A percentile compares a stretch with the other conserved stretches of the same genome.
Evolutionary conservation across 2,797 vertebrate genomes (phyloP).

Genomic region (Leuciscus waleckii): DNA sequence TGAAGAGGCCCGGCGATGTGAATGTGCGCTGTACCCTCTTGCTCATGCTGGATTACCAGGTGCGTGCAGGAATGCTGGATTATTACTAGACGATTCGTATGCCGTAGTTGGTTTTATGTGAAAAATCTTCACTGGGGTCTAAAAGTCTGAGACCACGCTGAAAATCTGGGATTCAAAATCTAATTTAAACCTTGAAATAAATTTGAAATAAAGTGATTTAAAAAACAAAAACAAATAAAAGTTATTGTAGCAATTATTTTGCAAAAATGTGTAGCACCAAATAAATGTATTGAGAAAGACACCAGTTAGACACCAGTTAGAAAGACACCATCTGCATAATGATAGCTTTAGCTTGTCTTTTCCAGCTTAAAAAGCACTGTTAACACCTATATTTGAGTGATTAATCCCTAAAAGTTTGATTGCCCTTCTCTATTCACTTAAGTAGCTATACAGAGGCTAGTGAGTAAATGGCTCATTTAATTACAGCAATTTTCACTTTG

Average conservation of each 20-base stretch:
- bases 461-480: slow-evolving; percentile 15
- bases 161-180: neutral
- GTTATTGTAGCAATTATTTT: neutral
- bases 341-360: neutral
- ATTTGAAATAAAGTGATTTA: neutral
- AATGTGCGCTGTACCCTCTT: slow-evolving; percentile 95
- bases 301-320: neutral
- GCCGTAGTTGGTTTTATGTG: neutral
- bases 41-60: slow-evolving; percentile 99
- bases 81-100: neutral
- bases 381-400: neutral
- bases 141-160: neutral
- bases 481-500: neutral
- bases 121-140: neutral
- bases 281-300: neutral
- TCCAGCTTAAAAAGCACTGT: neutral
- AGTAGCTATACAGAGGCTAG: neutral
- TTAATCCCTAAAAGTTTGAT: neutral
- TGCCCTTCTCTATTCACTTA: neutral
- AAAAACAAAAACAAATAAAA: too few species aligned
- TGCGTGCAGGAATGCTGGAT: slow-evolving; percentile 60
- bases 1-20: slow-evolving; percentile 95
- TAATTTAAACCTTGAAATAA: neutral
- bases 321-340: neutral
- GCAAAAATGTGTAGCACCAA: neutral